Evolutionary conservation across 2,888 invertebrate genomes (phyloP).

Genomic region (Eremobia ochroleuca): DNA sequence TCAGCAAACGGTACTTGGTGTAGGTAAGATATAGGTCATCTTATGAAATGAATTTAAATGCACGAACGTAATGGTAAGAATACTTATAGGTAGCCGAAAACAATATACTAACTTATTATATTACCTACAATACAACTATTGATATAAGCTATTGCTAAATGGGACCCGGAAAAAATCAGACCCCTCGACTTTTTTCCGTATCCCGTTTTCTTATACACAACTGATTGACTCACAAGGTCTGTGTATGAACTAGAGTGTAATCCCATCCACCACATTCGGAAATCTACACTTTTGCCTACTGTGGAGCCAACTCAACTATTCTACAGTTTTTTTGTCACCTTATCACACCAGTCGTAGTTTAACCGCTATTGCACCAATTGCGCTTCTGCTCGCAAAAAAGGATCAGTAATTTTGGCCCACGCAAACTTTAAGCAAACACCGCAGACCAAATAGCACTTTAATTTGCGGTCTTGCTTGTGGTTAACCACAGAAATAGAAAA

Average conservation of each 20-base stretch:
- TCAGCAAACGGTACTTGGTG: not conserved
- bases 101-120: not conserved
- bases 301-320: not conserved
- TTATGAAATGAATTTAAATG: not conserved
- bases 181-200: not conserved
- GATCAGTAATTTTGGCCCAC: not conserved
- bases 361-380: not conserved
- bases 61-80: not conserved
- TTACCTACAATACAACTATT: not conserved
- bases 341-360: not conserved
- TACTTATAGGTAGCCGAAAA: not conserved
- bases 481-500: slow-evolving; percentile 40
- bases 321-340: not conserved
- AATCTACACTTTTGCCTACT: too few species aligned
- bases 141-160: not conserved
- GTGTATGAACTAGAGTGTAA: not conserved
- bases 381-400: slow-evolving; percentile 2
- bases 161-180: not conserved
- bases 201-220: not conserved
- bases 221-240: not conserved
- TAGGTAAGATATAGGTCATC: slow-evolving; percentile 7
- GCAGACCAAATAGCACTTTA: not conserved
- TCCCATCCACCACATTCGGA: too few species aligned
- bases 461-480: slow-evolving; percentile 25
- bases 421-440: slow-evolving; percentile 15